phyloP scores from a whole-genome alignment of 1,140 invertebrate genomes.

The Conus ventricosus region DNA sequence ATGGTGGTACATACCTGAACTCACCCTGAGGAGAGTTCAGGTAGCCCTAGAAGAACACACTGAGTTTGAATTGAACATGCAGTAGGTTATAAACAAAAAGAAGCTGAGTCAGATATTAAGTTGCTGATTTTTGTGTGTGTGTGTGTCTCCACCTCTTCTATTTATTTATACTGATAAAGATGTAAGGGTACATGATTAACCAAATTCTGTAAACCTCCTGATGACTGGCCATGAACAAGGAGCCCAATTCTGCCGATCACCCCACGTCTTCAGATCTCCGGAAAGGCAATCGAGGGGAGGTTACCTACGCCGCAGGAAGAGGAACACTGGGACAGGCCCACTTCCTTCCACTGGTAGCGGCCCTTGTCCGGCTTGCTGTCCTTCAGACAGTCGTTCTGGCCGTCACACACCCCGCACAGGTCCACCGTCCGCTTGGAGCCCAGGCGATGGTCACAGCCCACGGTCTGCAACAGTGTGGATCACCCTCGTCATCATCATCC shows the following conservation, averaged over 20 bases:
- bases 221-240: too few relatives aligned
- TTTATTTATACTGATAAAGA: background rate
- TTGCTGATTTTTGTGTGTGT: background rate
- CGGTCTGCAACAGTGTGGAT: constrained; percentile 72
- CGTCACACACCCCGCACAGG: constrained; percentile 90
- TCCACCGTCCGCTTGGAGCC: constrained; percentile 85
- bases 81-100: too few relatives aligned
- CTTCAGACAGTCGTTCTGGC: constrained; percentile 89
- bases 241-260: too few relatives aligned
- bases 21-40: too few relatives aligned
- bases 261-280: background rate
- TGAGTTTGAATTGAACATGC: too few relatives aligned
- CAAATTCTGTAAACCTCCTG: background rate
- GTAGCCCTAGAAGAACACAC: too few relatives aligned
- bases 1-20: too few relatives aligned
- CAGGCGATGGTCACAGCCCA: constrained; percentile 91
- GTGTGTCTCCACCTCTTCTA: background rate
- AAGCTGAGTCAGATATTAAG: background rate
- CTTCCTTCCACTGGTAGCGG: constrained; percentile 87
- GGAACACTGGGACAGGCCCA: constrained; percentile 87
- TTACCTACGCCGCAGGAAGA: constrained; percentile 90
- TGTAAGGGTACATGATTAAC: background rate
- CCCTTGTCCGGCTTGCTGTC: constrained; percentile 79
- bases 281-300: background rate
- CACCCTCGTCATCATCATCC: too few relatives aligned